Base-by-base conservation (phyloP, 2,888 invertebrate genomes). In the Drosophila algonquin region DNA sequence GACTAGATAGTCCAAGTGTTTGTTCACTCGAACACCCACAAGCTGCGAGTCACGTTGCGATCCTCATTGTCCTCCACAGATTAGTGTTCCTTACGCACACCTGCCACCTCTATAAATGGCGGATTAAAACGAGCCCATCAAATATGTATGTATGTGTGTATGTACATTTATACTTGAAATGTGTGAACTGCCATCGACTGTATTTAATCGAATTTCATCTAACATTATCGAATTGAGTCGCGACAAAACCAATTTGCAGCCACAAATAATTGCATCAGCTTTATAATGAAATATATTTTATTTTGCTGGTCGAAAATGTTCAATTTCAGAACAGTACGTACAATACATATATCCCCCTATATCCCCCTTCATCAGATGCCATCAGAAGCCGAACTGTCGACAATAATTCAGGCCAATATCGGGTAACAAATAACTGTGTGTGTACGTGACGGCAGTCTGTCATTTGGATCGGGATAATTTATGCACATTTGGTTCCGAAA, bases 181-280 rank as follows among this genome's bases (percentile, higher is more conserved):
- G 35, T 27, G 24, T 35, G 32, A 35, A 18, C 12, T 35, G 35
- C 35, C 12, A 35, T 10, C 35, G 35, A 30, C 1, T 30, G 30
- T 1, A 30, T 30, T 5, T 63, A 64, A 64, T 64, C 50, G 27
- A 67, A 46, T 67, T 3, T 18, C 67, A 27, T 9, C 56, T 18
- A 65, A 56, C 24, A 44, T 45, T 65, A 67, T 67, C 65, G 32
- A 67, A 67, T 67, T 51, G 65, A 30, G 44, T 24, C 4, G 64
- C 45, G 27, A 51, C 56, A 67, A 45, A 67, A 67, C 50, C 56
- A 67, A 67, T 67, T 67, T 67, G 51, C 16, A 9, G 67, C 51
- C 67, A 46, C 67, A 45, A 67, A 67, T 56, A 67, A 67, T 67
- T 67, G 67, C 67, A 67, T 67, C 35, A 51, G 51, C 12, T 44